Percentiles rank a stretch among this genome's conserved stretches.
These are phyloP conservation scores for Parus major DNA, from an alignment of 2,113 vertebrate species.

Conservation along the genomic window DNA sequence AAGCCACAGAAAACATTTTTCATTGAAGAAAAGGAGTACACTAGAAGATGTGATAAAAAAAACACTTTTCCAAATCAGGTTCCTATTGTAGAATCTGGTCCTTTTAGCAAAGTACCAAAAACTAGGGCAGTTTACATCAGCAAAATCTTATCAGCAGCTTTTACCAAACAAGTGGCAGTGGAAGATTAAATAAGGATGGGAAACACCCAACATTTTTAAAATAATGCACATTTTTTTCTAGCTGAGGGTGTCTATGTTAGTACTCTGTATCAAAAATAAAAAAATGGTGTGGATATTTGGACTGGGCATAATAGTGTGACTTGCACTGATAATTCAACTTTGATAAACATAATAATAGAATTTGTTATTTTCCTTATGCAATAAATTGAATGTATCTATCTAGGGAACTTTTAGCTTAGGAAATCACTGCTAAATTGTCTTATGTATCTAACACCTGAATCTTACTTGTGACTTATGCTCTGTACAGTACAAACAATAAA, in stretches of 20 bases:
- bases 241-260: not conserved
- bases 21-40: not conserved
- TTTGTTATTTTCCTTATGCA: not conserved
- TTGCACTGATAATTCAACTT: not conserved
- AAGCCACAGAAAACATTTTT: not conserved
- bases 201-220: not conserved
- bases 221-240: not conserved
- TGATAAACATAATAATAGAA: not conserved
- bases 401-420: not conserved
- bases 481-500: not conserved
- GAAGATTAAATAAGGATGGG: not conserved
- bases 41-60: not conserved
- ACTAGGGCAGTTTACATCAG: not conserved
- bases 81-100: not conserved
- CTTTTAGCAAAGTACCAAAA: not conserved
- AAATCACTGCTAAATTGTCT: not conserved
- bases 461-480: not conserved
- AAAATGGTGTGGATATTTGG: not conserved
- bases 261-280: not conserved
- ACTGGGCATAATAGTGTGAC: not conserved
- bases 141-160: not conserved
- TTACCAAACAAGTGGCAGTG: not conserved
- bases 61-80: not conserved
- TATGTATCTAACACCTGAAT: not conserved
- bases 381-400: not conserved